Base-by-base conservation (phyloP, 2,888 invertebrate genomes). In the Cotesia congregata region DNA sequence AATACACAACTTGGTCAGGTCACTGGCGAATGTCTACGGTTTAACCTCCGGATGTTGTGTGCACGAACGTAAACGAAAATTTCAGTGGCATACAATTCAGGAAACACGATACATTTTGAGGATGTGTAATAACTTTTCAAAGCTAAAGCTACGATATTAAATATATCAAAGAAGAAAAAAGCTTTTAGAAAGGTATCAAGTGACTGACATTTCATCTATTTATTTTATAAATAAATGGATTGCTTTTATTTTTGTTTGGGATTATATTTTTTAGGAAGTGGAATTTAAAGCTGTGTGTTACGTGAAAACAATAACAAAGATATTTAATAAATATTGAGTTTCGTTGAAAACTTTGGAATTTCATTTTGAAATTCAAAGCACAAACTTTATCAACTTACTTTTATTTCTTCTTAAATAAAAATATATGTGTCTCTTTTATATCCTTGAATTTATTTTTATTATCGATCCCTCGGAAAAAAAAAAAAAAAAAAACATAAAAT, bases 101-200 rank as follows among this genome's bases (percentile, higher is more conserved):
- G 70, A 72, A 72, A 76, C 64, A 64, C 62, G 72, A 76, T 76
- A 76, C 67, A 62, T 72, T 72, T 68, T 6, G 61, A 40, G 61
- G 40, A 40, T 64, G 40, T 62, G 40, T 17, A 62, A 60, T 40
- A 72, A 72, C 61, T 72, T 6, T 62, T 41, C 61, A 15, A 30
- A 50, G 50, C 50, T 50, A 15, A 30, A 50, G 50, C 50, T 50
- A 50, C 59, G 41, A 69, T 69, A 20, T 61, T 17, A 72, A 72
- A 39, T 15, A 39, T 61, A 30, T 71, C 3, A 40, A 12, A 61
- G 38, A 69, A 20, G 60, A 70, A 41, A 40, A 9, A 15, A 17
- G 7, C 12, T 59, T 59, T 50, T 69, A 50, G 1, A 9, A 69
- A 59, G 30, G 30, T 60, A 38, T 61, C 30, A 17, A 62, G 62